phyloP scores from a whole-genome alignment of 2,113 vertebrate genomes.

The Mesoclemmys tuberculata region DNA sequence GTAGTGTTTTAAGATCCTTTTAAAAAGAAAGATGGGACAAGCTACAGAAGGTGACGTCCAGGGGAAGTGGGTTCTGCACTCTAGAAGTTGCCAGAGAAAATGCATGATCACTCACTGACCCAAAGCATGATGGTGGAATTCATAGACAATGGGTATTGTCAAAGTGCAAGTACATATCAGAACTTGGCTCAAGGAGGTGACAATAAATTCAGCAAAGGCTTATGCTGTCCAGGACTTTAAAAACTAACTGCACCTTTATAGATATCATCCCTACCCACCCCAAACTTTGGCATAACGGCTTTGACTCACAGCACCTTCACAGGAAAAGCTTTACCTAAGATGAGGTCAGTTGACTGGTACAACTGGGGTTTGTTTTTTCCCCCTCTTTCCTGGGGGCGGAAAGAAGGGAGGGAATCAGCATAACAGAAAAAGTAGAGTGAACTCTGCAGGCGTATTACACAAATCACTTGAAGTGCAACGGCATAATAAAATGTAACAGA shows the following conservation, averaged over 20 bases:
- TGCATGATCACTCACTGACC: neutral
- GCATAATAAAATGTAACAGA: slow-evolving; percentile 58
- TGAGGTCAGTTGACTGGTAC: neutral
- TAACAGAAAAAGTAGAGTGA: neutral
- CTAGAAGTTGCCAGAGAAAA: neutral
- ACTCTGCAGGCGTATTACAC: slow-evolving; percentile 3
- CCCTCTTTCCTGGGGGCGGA: neutral
- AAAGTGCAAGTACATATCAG: neutral
- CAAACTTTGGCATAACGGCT: neutral
- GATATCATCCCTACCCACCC: neutral
- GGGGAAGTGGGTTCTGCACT: neutral
- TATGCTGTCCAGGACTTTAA: neutral
- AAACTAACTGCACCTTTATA: neutral
- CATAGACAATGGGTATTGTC: neutral
- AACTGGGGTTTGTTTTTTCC: neutral
- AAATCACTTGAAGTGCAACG: slow-evolving; percentile 16
- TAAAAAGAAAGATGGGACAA: slow-evolving; percentile 4
- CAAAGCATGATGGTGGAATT: neutral
- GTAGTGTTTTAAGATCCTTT: neutral
- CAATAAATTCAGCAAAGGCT: neutral
- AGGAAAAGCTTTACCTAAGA: neutral
- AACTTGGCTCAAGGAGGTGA: neutral
- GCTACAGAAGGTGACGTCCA: neutral
- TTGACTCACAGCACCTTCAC: neutral
- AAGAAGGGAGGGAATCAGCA: neutral